Conservation (phyloP, 2,113 vertebrate species). For the Monopterus albus region DNA sequence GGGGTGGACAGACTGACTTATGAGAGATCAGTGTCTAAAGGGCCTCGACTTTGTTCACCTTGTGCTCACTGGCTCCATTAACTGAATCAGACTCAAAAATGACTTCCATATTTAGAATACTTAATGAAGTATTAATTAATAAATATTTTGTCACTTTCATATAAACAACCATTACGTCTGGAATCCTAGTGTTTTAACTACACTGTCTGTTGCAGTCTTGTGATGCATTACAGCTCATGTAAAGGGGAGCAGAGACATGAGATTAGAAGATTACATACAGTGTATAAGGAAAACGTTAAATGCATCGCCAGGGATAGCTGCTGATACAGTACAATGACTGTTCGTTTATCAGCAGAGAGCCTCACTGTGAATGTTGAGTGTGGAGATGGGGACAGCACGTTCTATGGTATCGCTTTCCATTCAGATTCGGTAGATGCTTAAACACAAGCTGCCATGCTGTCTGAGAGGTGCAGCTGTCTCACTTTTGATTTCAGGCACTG, state of each 20-base stretch:
- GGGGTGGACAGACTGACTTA: conserved; percentile 23
- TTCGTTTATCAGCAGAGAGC: conserved; percentile 62
- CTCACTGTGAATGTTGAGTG: conserved; percentile 49
- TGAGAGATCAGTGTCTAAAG: conserved; percentile 10
- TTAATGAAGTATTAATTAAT: no score
- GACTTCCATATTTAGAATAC: no score
- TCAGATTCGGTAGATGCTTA: conserved; percentile 14
- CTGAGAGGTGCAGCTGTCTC: not conserved
- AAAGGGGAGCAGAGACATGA: conserved; percentile 17
- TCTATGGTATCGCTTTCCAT: conserved; percentile 38
- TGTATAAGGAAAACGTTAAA: conserved; percentile 60
- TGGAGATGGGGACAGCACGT: conserved; percentile 40
- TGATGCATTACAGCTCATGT: conserved; percentile 35
- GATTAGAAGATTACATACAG: conserved; percentile 40
- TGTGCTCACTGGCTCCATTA: no score
- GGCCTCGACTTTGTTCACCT: conserved; percentile 38
- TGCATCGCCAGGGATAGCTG: conserved; percentile 2
- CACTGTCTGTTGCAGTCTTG: conserved; percentile 30
- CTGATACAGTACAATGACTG: conserved; percentile 25
- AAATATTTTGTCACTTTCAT: no score
- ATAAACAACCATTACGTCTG: no score
- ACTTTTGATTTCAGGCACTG: not conserved
- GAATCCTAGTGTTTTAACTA: not conserved
- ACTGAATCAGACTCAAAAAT: no score
- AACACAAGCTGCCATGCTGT: not conserved